These are phyloP conservation scores for Scaptomyza reducta DNA, from an alignment of 2,888 invertebrate species.

Conservation along the genomic window DNA sequence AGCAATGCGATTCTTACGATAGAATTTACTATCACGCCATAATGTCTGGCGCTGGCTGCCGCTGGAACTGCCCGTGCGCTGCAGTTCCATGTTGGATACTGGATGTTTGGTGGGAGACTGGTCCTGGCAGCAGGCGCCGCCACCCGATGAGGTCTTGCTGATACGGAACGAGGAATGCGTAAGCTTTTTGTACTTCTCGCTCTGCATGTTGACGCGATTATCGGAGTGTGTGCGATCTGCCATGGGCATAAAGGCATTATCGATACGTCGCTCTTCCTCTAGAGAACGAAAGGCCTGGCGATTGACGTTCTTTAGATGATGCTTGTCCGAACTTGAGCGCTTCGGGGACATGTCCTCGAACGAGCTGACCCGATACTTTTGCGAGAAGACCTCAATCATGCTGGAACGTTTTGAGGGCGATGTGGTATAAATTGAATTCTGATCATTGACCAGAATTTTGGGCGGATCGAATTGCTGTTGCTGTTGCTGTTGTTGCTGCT, in stretches of 20 bases:
- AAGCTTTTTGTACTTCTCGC: slow-evolving; percentile 84
- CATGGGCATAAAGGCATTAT: slow-evolving; percentile 84
- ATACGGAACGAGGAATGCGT: slow-evolving; percentile 84
- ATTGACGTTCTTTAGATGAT: slow-evolving; percentile 82
- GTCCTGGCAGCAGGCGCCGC: slow-evolving; percentile 62
- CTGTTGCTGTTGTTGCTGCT: slow-evolving; percentile 54
- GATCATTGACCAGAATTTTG: slow-evolving; percentile 84
- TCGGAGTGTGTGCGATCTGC: slow-evolving; percentile 83
- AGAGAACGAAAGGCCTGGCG: slow-evolving; percentile 83
- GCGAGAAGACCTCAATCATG: slow-evolving; percentile 84
- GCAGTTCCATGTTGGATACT: slow-evolving; percentile 66
- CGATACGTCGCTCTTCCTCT: slow-evolving; percentile 84
- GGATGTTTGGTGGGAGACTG: slow-evolving; percentile 61
- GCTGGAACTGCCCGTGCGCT: slow-evolving; percentile 71
- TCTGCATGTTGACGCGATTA: slow-evolving; percentile 83
- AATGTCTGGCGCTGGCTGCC: slow-evolving; percentile 80
- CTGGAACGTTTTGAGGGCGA: slow-evolving; percentile 84
- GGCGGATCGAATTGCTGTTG: slow-evolving; percentile 84
- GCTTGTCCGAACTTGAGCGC: slow-evolving; percentile 67
- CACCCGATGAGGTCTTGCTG: slow-evolving; percentile 77
- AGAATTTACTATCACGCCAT: slow-evolving; percentile 84
- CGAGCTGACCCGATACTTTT: slow-evolving; percentile 84
- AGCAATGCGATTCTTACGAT: slow-evolving; percentile 84
- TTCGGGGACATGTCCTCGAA: slow-evolving; percentile 84
- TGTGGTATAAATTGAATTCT: slow-evolving; percentile 84